Base-by-base conservation (phyloP, 1,140 invertebrate species). In the Phymastichus coffea region DNA sequence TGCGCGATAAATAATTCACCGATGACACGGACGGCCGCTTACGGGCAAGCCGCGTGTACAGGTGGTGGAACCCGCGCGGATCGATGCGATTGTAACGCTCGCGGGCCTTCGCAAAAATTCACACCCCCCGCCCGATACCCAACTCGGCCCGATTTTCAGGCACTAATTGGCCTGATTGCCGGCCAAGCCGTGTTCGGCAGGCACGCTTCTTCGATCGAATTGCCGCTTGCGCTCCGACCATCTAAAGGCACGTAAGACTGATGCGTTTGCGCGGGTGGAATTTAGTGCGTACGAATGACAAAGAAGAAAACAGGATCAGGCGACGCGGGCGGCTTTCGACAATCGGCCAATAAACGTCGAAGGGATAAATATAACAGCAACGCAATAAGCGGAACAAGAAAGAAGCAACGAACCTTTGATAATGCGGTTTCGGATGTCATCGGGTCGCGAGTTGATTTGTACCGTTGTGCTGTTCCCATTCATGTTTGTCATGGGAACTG, bases 401-500 rank as follows among this genome's bases (percentile, higher is more conserved):
- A 28, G 6, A 17, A 38, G 8, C 52, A 64, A 58, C 66, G 61
- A 43, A 76, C 74, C 69, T 53, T 70, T 71, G 17, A 74, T 70
- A 28, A 73, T 67, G 4, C 74, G 72, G 17, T 68, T 73, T 22
- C 70, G 67, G 37, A 33, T 33, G 37, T 77, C 75, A 37, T 77
- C 75, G 0, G 75, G 75, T 4, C 72, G 64, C 23, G 65, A 61
- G 44, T 77, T 77, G 38, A 77, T 66, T 17, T 65, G 70, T 33
- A 74, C 62, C 19, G 71, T 66, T 15, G 73, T 66, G 15, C 68
- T 67, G 15, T 67, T 73, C 14, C 67, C 66, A 47, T 75, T 75
- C 41, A 73, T 62, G 41, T 60, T 74, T 30, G 70, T 60, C 72
- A 76, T 68, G 20, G 72, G 72, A 57, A 75, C 51, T 10, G 72